Evolutionary conservation across 2,113 vertebrate species (phyloP).

Genomic region (Nanger granti): DNA sequence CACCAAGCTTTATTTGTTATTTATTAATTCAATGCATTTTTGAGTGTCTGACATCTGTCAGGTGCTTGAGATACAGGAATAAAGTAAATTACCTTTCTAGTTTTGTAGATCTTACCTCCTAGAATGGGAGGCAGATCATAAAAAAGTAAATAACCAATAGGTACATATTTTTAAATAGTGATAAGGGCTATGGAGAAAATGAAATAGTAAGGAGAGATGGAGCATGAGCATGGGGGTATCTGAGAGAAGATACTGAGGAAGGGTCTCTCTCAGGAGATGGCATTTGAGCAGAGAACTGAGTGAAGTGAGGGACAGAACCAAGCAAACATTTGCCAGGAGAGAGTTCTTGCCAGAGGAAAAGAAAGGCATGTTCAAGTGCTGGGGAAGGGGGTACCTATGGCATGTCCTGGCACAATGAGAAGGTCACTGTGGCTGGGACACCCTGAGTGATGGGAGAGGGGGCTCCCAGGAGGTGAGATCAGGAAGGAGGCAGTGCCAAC

Average conservation of each 20-base stretch:
- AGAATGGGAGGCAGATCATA: neutral
- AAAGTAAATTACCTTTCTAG: neutral
- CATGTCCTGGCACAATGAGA: rapidly evolving
- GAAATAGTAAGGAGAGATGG: neutral
- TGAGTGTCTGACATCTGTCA: neutral
- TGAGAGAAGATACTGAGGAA: neutral
- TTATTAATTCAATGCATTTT: neutral
- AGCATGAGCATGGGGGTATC: neutral
- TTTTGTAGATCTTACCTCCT: neutral
- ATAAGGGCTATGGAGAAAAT: neutral
- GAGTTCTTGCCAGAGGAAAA: neutral
- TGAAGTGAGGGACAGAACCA: neutral
- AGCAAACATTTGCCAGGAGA: too few species aligned
- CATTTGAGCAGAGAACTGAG: neutral
- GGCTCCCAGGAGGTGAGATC: neutral
- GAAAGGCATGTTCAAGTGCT: neutral
- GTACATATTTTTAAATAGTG: neutral
- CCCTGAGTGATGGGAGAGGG: neutral
- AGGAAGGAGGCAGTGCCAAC: neutral
- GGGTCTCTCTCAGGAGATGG: neutral
- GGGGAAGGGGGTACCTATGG: neutral
- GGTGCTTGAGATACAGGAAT: neutral
- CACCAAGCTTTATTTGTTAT: neutral
- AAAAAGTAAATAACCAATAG: neutral
- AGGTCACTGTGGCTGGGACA: neutral